Percentiles rank a stretch among this genome's conserved stretches.
phyloP scores from a whole-genome alignment of 2,113 vertebrate species.

The Odontophorus gujanensis region DNA sequence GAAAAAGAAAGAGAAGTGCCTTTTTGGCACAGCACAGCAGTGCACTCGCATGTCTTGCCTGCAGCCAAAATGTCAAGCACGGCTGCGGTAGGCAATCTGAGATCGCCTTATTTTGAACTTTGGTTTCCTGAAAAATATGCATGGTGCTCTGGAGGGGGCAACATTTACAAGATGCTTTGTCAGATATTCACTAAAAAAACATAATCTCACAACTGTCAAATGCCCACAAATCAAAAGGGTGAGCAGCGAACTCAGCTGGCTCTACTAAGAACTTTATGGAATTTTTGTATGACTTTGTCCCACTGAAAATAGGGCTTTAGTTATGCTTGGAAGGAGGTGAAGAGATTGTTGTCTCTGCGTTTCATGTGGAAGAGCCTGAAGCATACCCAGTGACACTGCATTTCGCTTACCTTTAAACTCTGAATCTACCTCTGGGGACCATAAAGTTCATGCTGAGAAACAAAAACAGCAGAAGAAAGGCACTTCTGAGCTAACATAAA shows the following conservation, averaged over 20 bases:
- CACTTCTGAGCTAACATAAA: slow-evolving; percentile 7
- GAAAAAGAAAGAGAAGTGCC: not conserved
- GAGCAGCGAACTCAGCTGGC: not conserved
- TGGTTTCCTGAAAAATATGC: not conserved
- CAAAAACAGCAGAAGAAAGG: slow-evolving; percentile 24
- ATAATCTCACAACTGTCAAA: not conserved
- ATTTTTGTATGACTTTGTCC: not conserved
- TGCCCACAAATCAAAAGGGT: not conserved
- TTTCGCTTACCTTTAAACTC: not conserved
- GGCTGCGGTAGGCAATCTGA: not conserved
- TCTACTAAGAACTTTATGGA: not conserved
- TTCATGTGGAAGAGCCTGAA: slow-evolving; percentile 19
- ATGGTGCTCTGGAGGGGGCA: not conserved
- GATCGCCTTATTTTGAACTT: not conserved
- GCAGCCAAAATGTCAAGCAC: not conserved
- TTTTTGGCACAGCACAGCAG: not conserved
- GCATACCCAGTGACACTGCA: not conserved
- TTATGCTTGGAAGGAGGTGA: not conserved
- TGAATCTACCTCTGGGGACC: not conserved
- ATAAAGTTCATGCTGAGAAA: not conserved
- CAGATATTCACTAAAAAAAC: not conserved
- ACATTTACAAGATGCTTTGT: not conserved
- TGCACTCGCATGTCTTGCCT: not conserved
- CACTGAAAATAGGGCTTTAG: rapidly evolving
- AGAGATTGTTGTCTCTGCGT: not conserved